phyloP scores from a whole-genome alignment of 1,140 invertebrate genomes.

The Gryon sp. region DNA sequence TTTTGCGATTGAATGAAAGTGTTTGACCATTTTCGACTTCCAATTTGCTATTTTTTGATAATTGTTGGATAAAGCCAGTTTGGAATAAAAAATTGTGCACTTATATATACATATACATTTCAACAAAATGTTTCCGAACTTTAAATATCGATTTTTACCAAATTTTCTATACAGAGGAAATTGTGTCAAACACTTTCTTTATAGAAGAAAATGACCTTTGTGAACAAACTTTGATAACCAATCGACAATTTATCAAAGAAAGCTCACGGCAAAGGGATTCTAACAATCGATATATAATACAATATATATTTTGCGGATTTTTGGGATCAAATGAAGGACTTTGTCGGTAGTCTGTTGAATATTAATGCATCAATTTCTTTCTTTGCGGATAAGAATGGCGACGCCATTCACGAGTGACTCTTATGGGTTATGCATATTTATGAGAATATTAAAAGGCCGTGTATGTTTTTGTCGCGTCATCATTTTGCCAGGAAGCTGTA shows the following conservation, averaged over 20 bases:
- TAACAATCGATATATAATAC: slow-evolving; percentile 6
- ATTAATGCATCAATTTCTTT: slow-evolving; percentile 56
- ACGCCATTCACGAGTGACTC: slow-evolving; percentile 45
- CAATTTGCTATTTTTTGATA: not conserved
- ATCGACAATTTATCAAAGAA: not conserved
- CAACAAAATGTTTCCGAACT: too few relatives aligned
- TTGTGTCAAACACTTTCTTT: slow-evolving; percentile 19
- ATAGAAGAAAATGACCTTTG: not conserved
- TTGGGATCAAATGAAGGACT: slow-evolving; percentile 33
- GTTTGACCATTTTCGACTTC: slow-evolving; percentile 37
- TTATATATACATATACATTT: too few relatives aligned
- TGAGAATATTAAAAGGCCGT: slow-evolving; percentile 55
- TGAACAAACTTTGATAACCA: not conserved
- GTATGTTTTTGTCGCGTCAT: slow-evolving; percentile 54
- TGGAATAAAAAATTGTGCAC: too few relatives aligned
- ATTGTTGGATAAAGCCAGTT: not conserved
- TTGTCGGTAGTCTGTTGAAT: slow-evolving; percentile 42
- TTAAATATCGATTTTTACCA: too few relatives aligned
- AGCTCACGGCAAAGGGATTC: not conserved
- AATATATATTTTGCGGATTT: slow-evolving; percentile 32
- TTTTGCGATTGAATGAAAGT: slow-evolving; percentile 16
- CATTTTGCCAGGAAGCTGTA: slow-evolving; percentile 55
- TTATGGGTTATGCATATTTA: slow-evolving; percentile 57
- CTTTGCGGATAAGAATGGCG: slow-evolving; percentile 43
- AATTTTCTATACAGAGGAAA: too few relatives aligned